phyloP scores from a whole-genome alignment of 1,140 invertebrate species.

The Monomorium pharaonis region DNA sequence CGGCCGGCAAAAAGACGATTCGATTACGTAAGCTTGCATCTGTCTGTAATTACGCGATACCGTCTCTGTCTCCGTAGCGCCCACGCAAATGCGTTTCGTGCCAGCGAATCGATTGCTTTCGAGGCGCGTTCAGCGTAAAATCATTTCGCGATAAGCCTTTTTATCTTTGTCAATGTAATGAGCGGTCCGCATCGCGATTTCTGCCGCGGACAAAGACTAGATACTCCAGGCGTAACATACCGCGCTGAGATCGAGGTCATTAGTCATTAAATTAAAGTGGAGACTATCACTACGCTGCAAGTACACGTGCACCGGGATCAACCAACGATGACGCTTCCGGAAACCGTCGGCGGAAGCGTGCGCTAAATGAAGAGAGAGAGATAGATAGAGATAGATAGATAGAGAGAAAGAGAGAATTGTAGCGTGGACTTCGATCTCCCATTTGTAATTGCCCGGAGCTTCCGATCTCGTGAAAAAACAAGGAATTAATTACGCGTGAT shows the following conservation, averaged over 20 bases:
- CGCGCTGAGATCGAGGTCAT: constrained; percentile 25
- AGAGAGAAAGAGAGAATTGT: not conserved
- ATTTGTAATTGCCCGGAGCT: not conserved
- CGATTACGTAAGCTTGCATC: constrained; percentile 52
- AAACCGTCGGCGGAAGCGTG: not conserved
- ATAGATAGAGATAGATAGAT: not conserved
- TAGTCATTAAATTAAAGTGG: constrained; percentile 20
- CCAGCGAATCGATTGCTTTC: not conserved
- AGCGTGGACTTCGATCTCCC: constrained; percentile 40
- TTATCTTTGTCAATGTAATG: constrained; percentile 27
- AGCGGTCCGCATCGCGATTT: not conserved
- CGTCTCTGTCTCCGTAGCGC: not conserved
- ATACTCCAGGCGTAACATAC: not conserved
- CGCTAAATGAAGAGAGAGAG: not conserved
- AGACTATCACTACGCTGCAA: not conserved
- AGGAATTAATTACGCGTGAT: not conserved
- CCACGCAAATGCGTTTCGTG: not conserved
- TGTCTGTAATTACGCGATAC: constrained; percentile 26
- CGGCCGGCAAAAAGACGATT: not conserved
- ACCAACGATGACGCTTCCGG: not conserved
- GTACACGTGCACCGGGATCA: not conserved
- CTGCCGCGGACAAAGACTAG: constrained; percentile 1
- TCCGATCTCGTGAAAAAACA: not conserved
- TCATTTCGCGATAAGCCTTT: not conserved
- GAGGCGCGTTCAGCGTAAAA: not conserved